Conservation (phyloP, 2,888 invertebrate genomes). For the Cistogaster globosa region DNA sequence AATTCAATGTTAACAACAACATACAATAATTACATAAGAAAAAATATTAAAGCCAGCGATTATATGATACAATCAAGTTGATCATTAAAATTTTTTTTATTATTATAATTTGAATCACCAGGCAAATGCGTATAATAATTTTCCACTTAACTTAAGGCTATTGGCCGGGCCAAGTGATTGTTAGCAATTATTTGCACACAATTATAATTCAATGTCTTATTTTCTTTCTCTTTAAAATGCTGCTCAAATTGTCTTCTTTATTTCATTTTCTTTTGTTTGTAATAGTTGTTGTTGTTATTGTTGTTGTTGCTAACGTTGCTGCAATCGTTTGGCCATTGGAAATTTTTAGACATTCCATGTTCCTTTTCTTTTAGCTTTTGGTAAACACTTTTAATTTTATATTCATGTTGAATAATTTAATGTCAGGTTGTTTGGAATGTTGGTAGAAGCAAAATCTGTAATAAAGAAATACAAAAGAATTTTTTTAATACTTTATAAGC, state of each 20-base stretch:
- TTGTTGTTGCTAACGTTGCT: constrained; percentile 6
- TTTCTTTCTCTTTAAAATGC: not conserved
- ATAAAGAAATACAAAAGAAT: not conserved
- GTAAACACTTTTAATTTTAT: constrained; percentile 23
- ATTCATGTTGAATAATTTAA: constrained; percentile 16
- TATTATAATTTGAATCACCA: not conserved
- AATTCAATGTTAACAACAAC: constrained; percentile 12
- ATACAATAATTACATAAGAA: not conserved
- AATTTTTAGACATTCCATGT: constrained; percentile 67
- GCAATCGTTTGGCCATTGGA: constrained; percentile 47
- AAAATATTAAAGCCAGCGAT: not conserved
- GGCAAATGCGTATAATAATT: not conserved
- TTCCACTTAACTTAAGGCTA: constrained; percentile 11
- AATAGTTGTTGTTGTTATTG: not conserved
- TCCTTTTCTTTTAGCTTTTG: constrained; percentile 64
- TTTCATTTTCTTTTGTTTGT: constrained; percentile 31
- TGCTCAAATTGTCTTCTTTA: constrained; percentile 40
- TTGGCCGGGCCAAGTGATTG: constrained; percentile 27
- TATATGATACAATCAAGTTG: constrained; percentile 7
- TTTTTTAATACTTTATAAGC: constrained; percentile 1
- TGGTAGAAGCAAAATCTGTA: constrained; percentile 42
- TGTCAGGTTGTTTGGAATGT: constrained; percentile 51
- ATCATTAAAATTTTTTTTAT: constrained; percentile 10
- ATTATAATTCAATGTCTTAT: constrained; percentile 54
- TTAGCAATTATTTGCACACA: constrained; percentile 53